A percentile compares a stretch with the other conserved stretches of the same genome.
Evolutionary conservation across 2,888 invertebrate genomes (phyloP).

Genomic region (Steinernema carpocapsae): DNA sequence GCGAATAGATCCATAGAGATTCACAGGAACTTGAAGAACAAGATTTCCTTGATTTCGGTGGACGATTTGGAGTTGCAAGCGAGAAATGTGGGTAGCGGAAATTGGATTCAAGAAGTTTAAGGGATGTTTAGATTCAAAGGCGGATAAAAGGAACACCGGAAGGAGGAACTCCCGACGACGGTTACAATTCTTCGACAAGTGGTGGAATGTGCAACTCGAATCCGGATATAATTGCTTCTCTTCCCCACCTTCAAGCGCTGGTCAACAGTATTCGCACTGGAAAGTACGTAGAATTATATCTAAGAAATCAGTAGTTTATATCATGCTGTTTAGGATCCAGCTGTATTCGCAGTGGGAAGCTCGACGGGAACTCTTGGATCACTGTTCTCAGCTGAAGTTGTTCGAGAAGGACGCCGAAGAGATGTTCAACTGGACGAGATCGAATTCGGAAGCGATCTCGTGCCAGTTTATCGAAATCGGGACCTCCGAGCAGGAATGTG

Average conservation of each 20-base stretch:
- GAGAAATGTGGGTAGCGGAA: not conserved
- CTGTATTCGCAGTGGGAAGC: slow-evolving; percentile 81
- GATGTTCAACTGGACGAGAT: slow-evolving; percentile 45
- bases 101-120: not conserved
- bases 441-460: slow-evolving; percentile 41
- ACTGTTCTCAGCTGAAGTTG: slow-evolving; percentile 90
- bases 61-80: slow-evolving; percentile 78
- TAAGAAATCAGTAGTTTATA: not conserved
- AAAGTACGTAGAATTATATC: not conserved
- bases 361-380: slow-evolving; percentile 90
- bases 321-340: not conserved
- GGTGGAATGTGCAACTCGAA: slow-evolving; percentile 69
- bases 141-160: slow-evolving; percentile 36
- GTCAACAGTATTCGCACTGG: slow-evolving; percentile 72
- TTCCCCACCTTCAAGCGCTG: slow-evolving; percentile 70
- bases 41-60: slow-evolving; percentile 89
- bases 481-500: slow-evolving; percentile 40
- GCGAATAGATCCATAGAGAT: slow-evolving; percentile 89
- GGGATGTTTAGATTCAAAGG: slow-evolving; percentile 28
- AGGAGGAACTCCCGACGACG: slow-evolving; percentile 37
- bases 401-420: slow-evolving; percentile 96
- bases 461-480: slow-evolving; percentile 46
- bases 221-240: slow-evolving; percentile 74
- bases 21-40: slow-evolving; percentile 90
- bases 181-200: slow-evolving; percentile 35